A percentile compares a stretch with the other conserved stretches of the same genome.
These are phyloP conservation scores for Microhierax caerulescens DNA, from an alignment of 2,797 vertebrate genomes.

Conservation along the genomic window DNA sequence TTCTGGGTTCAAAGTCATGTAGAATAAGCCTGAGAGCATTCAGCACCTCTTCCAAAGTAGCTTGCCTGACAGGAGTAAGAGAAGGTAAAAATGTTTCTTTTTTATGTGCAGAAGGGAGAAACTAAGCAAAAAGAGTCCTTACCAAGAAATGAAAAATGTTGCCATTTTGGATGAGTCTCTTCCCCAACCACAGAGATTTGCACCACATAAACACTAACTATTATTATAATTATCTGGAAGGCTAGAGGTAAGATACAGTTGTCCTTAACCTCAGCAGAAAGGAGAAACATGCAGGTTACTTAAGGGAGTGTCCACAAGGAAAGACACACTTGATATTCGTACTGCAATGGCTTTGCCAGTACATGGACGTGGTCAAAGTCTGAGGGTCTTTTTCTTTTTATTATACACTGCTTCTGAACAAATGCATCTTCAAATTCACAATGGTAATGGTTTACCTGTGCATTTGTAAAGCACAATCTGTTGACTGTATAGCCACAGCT, in stretches of 20 bases:
- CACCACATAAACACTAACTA: accelerated
- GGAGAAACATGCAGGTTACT: background rate
- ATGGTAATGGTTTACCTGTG: background rate
- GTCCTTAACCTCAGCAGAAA: background rate
- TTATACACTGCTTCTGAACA: accelerated
- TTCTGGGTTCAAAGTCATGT: background rate
- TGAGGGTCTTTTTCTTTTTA: background rate
- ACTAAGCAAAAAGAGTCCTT: background rate
- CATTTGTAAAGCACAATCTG: background rate
- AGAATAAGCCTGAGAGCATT: background rate
- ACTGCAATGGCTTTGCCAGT: background rate
- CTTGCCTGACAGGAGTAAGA: background rate
- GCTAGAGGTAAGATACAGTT: background rate
- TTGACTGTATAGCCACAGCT: background rate
- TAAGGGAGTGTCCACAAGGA: background rate
- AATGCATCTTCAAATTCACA: background rate
- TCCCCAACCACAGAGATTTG: background rate
- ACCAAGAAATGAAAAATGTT: background rate
- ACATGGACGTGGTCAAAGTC: background rate
- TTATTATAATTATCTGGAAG: background rate
- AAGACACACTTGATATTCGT: background rate
- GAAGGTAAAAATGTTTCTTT: background rate
- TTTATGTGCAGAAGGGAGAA: background rate
- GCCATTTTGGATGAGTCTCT: background rate
- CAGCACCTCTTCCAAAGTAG: background rate